phyloP scores from a whole-genome alignment of 1,140 invertebrate genomes.

The Tetramorium parvispinum region DNA sequence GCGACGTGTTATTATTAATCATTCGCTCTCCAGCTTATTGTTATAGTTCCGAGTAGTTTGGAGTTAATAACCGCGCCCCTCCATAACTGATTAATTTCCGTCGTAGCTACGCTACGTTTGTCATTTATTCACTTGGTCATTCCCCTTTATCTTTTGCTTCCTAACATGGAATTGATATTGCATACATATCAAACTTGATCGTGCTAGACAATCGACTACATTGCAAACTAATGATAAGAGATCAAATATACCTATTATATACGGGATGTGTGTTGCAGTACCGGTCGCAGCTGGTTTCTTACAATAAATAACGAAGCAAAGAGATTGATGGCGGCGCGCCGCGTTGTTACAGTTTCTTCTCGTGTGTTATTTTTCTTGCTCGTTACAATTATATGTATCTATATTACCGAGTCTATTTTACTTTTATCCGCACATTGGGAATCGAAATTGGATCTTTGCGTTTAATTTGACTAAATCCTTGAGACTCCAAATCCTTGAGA shows the following conservation, averaged over 20 bases:
- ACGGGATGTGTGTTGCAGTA: conserved; percentile 10
- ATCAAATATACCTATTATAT: conserved; percentile 13
- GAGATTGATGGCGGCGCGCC: background rate
- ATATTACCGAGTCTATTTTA: conserved; percentile 30
- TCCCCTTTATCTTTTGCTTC: background rate
- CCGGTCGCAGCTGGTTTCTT: conserved; percentile 24
- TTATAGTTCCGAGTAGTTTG: background rate
- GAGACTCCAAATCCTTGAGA: background rate
- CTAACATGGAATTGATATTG: conserved; percentile 21
- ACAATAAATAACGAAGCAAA: conserved; percentile 3
- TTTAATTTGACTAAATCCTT: background rate
- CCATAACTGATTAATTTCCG: background rate
- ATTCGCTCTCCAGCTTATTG: background rate
- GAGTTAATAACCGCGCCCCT: conserved; percentile 3
- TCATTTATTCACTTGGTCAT: conserved; percentile 6
- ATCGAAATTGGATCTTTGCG: background rate
- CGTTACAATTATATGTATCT: background rate
- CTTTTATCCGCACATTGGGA: background rate
- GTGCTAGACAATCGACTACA: background rate
- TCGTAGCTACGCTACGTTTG: background rate
- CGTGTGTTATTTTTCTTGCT: background rate
- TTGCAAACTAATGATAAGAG: conserved; percentile 31
- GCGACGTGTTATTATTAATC: conserved; percentile 19
- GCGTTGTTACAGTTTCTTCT: background rate
- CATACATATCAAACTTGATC: conserved; percentile 16